Evolutionary conservation across 1,140 invertebrate species (phyloP).

Genomic region (Leguminivora glycinivorella): DNA sequence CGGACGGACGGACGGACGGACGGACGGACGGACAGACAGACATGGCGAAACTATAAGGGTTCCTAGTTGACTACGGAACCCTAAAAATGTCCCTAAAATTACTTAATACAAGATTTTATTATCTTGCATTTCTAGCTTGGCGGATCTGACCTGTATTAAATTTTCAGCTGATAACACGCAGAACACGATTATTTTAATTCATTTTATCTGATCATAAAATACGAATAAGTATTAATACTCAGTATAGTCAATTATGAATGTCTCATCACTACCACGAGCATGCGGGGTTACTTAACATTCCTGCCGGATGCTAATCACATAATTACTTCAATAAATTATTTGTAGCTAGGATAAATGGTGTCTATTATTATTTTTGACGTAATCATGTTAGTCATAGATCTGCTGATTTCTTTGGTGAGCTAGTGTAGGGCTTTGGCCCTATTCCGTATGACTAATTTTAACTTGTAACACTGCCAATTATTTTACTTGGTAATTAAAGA

Average conservation of each 20-base stretch:
- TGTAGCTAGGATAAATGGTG: conserved; percentile 29
- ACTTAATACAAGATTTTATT: too few relatives aligned
- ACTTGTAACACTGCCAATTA: not conserved
- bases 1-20: too few relatives aligned
- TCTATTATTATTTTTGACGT: conserved; percentile 29
- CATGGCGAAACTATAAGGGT: too few relatives aligned
- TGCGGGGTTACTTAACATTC: conserved; percentile 72
- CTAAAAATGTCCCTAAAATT: too few relatives aligned
- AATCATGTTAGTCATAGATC: conserved; percentile 9
- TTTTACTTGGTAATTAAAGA: not conserved
- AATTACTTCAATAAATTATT: conserved; percentile 73
- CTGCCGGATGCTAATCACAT: conserved; percentile 65
- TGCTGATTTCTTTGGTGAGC: not conserved
- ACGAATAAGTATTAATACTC: not conserved
- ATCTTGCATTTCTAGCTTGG: too few relatives aligned
- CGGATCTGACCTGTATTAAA: too few relatives aligned
- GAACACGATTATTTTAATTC: too few relatives aligned
- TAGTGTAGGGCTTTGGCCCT: not conserved
- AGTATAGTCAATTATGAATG: not conserved
- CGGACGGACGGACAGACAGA: too few relatives aligned
- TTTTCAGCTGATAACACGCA: too few relatives aligned
- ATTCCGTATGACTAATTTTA: not conserved
- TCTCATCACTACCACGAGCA: conserved; percentile 38
- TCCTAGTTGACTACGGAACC: too few relatives aligned
- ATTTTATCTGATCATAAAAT: too few relatives aligned